phyloP scores from a whole-genome alignment of 2,888 invertebrate species.

The Phanerotoma sp. region DNA sequence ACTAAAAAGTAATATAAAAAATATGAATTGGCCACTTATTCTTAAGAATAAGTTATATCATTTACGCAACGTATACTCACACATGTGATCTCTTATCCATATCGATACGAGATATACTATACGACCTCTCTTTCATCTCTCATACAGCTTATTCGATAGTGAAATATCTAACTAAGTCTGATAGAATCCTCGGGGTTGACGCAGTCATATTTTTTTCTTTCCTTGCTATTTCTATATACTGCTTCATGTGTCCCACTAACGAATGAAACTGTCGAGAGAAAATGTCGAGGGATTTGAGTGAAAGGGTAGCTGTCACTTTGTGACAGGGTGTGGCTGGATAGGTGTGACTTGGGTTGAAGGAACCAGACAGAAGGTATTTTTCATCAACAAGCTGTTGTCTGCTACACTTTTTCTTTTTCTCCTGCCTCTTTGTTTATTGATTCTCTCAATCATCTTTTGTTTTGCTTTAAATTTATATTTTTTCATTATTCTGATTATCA shows the following conservation, averaged over 20 bases:
- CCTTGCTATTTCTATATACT: too few relatives aligned
- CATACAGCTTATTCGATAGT: neutral
- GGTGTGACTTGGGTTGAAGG: slow-evolving; percentile 1
- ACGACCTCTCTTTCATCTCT: neutral
- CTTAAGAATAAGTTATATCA: too few relatives aligned
- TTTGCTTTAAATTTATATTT: too few relatives aligned
- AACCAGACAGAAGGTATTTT: neutral
- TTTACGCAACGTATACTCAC: neutral
- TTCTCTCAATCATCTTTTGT: too few relatives aligned
- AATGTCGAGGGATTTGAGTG: slow-evolving; percentile 5
- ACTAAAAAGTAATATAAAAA: too few relatives aligned
- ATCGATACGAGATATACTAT: neutral
- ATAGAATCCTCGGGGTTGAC: slow-evolving; percentile 9
- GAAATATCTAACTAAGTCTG: slow-evolving; percentile 4
- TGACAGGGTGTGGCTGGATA: slow-evolving; percentile 13
- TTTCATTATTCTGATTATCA: too few relatives aligned
- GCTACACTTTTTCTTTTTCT: too few relatives aligned
- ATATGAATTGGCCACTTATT: too few relatives aligned
- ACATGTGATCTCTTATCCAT: neutral
- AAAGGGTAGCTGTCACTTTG: slow-evolving; percentile 13
- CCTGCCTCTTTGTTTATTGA: too few relatives aligned
- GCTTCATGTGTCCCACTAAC: neutral
- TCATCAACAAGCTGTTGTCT: neutral
- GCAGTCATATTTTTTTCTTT: slow-evolving; percentile 2
- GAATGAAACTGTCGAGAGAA: slow-evolving; percentile 11